Percentiles rank a stretch among this genome's conserved stretches.
These are phyloP conservation scores for Hyles vespertilio DNA, from an alignment of 1,140 invertebrate species.

Conservation along the genomic window DNA sequence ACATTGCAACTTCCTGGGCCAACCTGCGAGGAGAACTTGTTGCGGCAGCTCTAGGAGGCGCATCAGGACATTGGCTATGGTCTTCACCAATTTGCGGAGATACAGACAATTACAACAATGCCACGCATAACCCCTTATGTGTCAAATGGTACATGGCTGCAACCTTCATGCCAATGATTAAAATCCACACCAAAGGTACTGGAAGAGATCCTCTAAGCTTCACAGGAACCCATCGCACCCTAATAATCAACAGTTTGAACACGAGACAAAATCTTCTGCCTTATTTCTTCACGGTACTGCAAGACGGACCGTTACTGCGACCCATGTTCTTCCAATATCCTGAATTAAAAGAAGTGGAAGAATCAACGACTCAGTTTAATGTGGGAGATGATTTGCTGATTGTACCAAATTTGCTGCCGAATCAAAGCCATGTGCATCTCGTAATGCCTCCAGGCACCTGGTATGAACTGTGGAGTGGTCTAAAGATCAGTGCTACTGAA, in stretches of 20 bases:
- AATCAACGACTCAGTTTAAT: conserved; percentile 49
- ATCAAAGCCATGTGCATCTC: conserved; percentile 51
- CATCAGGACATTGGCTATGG: conserved; percentile 60
- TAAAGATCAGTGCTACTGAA: conserved; percentile 32
- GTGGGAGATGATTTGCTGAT: conserved; percentile 57
- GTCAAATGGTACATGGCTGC: conserved; percentile 68
- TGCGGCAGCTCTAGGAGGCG: conserved; percentile 49
- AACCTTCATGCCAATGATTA: conserved; percentile 52
- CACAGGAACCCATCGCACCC: conserved; percentile 34
- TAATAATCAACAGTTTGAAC: conserved; percentile 42
- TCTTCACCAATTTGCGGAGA: conserved; percentile 62
- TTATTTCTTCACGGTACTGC: conserved; percentile 55
- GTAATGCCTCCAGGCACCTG: conserved; percentile 52
- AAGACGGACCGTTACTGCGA: conserved; percentile 53
- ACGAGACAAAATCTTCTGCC: conserved; percentile 44
- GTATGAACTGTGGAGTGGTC: conserved; percentile 63
- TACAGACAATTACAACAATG: conserved; percentile 37
- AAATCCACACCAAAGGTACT: conserved; percentile 46
- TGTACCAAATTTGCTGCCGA: conserved; percentile 54
- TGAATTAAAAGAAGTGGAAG: conserved; percentile 25
- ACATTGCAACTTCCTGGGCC: conserved; percentile 48
- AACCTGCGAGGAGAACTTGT: conserved; percentile 48
- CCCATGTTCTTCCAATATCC: conserved; percentile 70
- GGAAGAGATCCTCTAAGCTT: conserved; percentile 49
- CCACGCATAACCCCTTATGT: conserved; percentile 43